Base-by-base conservation (phyloP, 2,797 vertebrate species). In the Muraenolepis orangiensis region DNA sequence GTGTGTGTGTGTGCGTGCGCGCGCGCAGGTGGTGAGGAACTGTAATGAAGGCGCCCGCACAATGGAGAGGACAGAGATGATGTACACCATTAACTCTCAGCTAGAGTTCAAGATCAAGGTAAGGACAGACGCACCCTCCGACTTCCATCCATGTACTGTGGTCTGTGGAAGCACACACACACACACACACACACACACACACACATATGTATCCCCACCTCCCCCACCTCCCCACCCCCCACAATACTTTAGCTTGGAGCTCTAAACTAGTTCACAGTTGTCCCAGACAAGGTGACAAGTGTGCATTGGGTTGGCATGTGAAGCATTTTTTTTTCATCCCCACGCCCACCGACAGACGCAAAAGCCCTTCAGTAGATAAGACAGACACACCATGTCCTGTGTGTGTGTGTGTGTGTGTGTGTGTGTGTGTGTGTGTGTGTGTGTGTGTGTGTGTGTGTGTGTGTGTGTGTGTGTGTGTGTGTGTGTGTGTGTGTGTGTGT, bases 41-140 rank as follows among this genome's bases (percentile, higher is more conserved):
- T 99, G 98, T 79, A 99, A 99, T 1, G 98, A 99, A 90, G 98
- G 97, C 0, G 97, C 98, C 74, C 94, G 96, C 64, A 98, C 91
- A 12, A 99, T 99, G 98, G 98, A 99, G 79, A 93, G 97, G 84
- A 99, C 96, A 0, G 98, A 99, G 85, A 97, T 99, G 98, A 97
- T 99, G 97, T 98, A 97, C 82, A 98, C 96, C 0, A 98, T 99
- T 29, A 98, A 98, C 90, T 98, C 96, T 66, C 97, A 99, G 82
- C 91, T 99, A 92, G 97, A 98, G 74, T 99, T 98, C 87, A 98
- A 96, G 89, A 98, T 99, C 82, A 99, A 99, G 97, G 98, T 99
- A 93, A 13, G 34, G 12, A 26, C 20, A 5, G 20, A 1, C 66
- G 10, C 10, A n/a, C 51, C 20, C 51, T n/a, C 4, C 51, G 18